Evolutionary conservation across 2,888 invertebrate species (phyloP), one percentile per base, ranked within the genome.

Genomic region (Nomada ferruginata): DNA sequence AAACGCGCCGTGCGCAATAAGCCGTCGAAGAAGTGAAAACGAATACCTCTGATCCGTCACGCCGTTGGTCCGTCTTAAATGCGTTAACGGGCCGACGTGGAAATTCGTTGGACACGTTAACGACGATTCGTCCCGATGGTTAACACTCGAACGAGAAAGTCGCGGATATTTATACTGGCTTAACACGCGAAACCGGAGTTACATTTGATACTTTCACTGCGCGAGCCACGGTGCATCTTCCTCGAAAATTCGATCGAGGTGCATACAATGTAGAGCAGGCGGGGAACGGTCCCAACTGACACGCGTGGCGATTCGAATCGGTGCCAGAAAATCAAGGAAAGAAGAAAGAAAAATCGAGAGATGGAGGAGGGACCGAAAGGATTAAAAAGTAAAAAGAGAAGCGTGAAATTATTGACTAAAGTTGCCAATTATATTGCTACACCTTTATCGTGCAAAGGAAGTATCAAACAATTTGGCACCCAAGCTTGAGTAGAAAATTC

Each of bases 201-300:
- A 79, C 71, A 72, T 72, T 80, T 66, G 61, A 72, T 57, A 80
- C 80, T 80, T 80, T 80, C 80, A 79, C 80, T 78, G 71, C 36
- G 47, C 55, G 47, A 20, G 50, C 63, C 47, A 47, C 50, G 61
- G 55, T 53, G 59, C 44, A 61, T 71, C 60, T 50, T 57, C 50
- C 26, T 26, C 26, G 26, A 13, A n/a, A 44, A 70, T 50, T 60
- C 76, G 42, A 79, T 76, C 74, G 64, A n/a, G 52, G 29, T 47
- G 47, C 47, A 47, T 0, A 47, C 47, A 47, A 47, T 47, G 47
- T 47, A 47, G 47, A 47, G 47, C 47, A 10, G 11, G 13, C 15
- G n/a, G 29, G 11, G 44, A 15, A 20, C 5, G 13, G 55, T 18
- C 23, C 9, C 20, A 18, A n/a, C 15, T 29, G 66, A 52, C 29